Percentiles rank a stretch among this genome's conserved stretches.
phyloP scores from a whole-genome alignment of 2,888 invertebrate genomes.

The Ceratothoa steindachneri region DNA sequence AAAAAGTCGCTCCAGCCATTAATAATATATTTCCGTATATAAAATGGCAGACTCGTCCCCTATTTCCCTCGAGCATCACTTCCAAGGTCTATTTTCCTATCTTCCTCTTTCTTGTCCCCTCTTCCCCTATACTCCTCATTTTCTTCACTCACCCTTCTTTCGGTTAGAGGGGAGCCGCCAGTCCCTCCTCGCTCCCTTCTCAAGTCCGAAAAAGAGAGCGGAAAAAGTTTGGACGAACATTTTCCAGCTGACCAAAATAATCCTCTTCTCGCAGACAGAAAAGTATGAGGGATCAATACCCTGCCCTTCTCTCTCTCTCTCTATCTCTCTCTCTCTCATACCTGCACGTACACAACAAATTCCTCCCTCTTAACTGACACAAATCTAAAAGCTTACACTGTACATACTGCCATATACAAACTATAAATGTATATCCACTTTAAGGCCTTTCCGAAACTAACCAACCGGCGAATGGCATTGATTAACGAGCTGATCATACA shows the following conservation, averaged over 20 bases:
- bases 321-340: not conserved
- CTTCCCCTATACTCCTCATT: not conserved
- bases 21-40: constrained; percentile 12
- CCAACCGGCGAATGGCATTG: no score
- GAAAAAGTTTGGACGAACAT: constrained; percentile 11
- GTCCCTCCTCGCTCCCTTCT: not conserved
- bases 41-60: constrained; percentile 3
- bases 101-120: constrained; percentile 13
- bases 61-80: constrained; percentile 11
- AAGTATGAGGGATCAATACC: constrained; percentile 6
- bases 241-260: constrained; percentile 12
- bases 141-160: not conserved
- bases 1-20: constrained; percentile 3
- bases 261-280: constrained; percentile 3
- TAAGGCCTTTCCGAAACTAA: no score
- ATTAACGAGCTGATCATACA: no score
- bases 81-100: constrained; percentile 8
- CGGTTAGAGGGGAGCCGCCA: not conserved
- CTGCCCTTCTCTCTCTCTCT: constrained; percentile 3
- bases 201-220: not conserved
- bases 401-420: no score
- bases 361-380: no score
- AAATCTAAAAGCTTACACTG: no score
- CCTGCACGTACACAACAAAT: no score
- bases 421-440: no score